Evolutionary conservation across 1,140 invertebrate genomes (phyloP).

Genomic region (Conopomorpha cramerella): DNA sequence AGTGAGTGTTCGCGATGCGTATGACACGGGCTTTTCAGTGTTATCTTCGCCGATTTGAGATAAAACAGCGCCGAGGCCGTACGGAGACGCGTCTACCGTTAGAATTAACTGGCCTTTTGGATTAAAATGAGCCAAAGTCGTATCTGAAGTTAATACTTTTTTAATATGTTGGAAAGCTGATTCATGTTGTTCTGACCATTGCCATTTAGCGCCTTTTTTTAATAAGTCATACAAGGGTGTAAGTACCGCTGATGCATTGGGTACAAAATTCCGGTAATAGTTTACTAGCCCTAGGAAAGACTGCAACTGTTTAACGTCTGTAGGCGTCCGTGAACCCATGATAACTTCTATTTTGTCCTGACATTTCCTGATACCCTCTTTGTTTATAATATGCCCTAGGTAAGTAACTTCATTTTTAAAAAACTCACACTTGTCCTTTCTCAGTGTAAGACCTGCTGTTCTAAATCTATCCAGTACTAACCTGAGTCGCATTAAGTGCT

Average conservation of each 20-base stretch:
- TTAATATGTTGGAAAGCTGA: slow-evolving; percentile 14
- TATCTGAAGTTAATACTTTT: slow-evolving; percentile 10
- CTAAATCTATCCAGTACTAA: slow-evolving; percentile 12
- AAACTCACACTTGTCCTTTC: slow-evolving; percentile 14
- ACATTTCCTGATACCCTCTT: slow-evolving; percentile 28
- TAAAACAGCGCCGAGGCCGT: slow-evolving; percentile 13
- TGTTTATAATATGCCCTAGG: slow-evolving; percentile 23
- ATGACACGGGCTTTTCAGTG: slow-evolving; percentile 26
- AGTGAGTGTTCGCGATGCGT: slow-evolving; percentile 31
- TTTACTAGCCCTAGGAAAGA: slow-evolving; percentile 42
- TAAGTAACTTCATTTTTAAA: slow-evolving; percentile 17
- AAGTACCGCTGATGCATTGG: slow-evolving; percentile 19
- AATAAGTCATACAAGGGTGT: slow-evolving; percentile 14
- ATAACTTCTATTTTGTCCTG: slow-evolving; percentile 31
- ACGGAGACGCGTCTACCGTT: slow-evolving; percentile 11
- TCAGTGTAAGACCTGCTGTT: background rate
- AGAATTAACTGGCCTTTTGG: slow-evolving; percentile 19
- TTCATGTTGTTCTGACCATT: slow-evolving; percentile 11
- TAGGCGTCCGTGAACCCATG: slow-evolving; percentile 17
- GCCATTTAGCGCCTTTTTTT: slow-evolving; percentile 4
- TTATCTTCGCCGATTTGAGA: slow-evolving; percentile 9
- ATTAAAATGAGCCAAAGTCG: slow-evolving; percentile 17
- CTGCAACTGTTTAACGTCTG: slow-evolving; percentile 23
- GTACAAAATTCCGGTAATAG: no score
- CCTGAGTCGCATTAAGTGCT: slow-evolving; percentile 15